Conservation (phyloP, 1,140 invertebrate species). For the Ooceraea biroi region DNA sequence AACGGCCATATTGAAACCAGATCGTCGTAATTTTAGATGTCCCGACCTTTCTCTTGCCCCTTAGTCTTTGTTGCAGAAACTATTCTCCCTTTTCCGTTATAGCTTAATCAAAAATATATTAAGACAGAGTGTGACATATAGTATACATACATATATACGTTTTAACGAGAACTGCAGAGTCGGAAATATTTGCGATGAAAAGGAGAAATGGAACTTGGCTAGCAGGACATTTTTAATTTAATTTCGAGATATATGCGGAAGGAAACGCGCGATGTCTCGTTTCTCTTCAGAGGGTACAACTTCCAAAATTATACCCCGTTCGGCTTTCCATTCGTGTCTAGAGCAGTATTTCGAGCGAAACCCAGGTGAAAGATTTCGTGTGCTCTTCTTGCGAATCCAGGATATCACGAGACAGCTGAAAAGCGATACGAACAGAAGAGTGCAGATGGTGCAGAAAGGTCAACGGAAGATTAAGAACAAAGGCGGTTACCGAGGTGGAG, state of each 20-base stretch:
- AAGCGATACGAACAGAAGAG: slow-evolving; percentile 11
- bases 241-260: not conserved
- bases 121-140: not conserved
- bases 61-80: not conserved
- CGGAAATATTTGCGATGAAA: not conserved
- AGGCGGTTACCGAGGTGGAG: slow-evolving; percentile 80
- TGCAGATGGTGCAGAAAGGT: slow-evolving; percentile 64
- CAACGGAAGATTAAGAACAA: slow-evolving; percentile 79
- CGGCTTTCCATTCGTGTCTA: not conserved
- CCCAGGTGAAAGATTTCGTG: slow-evolving; percentile 41
- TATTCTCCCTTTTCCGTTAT: not conserved
- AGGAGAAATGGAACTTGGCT: not conserved
- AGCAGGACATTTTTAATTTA: not conserved
- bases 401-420: not conserved
- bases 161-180: not conserved
- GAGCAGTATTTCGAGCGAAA: slow-evolving; percentile 5
- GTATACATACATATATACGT: not conserved
- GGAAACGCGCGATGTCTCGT: not conserved
- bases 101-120: slow-evolving; percentile 5
- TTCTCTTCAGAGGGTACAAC: not conserved
- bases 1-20: not conserved
- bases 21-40: slow-evolving; percentile 1
- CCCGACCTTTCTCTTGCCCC: not conserved
- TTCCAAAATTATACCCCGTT: not conserved
- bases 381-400: not conserved